Conservation (phyloP, 1,140 invertebrate species). For the Hetaerina americana region DNA sequence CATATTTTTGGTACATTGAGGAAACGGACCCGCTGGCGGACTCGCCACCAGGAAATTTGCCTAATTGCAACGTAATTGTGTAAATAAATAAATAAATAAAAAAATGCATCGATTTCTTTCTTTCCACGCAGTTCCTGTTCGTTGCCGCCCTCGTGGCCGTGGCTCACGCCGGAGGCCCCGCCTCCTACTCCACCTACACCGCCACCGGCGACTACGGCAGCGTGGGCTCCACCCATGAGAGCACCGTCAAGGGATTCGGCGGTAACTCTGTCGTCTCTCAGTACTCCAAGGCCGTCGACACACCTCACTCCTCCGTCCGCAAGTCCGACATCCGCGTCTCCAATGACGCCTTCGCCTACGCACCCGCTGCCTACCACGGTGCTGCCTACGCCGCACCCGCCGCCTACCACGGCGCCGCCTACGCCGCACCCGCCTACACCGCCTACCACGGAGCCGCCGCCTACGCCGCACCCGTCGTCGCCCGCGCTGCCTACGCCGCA, state of each 20-base stretch:
- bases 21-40: too few relatives aligned
- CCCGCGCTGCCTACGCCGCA: conserved; percentile 15
- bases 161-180: conserved; percentile 27
- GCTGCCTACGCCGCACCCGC: conserved; percentile 25
- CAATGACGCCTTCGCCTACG: conserved; percentile 38
- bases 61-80: too few relatives aligned
- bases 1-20: too few relatives aligned
- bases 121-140: neutral
- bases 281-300: conserved; percentile 46
- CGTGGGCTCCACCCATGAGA: neutral
- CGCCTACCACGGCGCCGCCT: conserved; percentile 21
- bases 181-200: conserved; percentile 18
- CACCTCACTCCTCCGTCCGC: conserved; percentile 44
- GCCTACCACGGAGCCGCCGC: conserved; percentile 8
- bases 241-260: neutral
- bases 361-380: conserved; percentile 24
- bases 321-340: conserved; percentile 44
- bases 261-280: conserved; percentile 24
- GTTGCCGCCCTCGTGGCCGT: neutral
- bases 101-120: neutral
- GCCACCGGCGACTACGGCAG: conserved; percentile 23
- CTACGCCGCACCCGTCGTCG: conserved; percentile 20
- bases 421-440: conserved; percentile 12
- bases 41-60: too few relatives aligned
- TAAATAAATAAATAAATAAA: too few relatives aligned